Evolutionary conservation across 2,113 vertebrate genomes (phyloP), one percentile per base, ranked within the genome.

Genomic region (Tragulus kanchil): DNA sequence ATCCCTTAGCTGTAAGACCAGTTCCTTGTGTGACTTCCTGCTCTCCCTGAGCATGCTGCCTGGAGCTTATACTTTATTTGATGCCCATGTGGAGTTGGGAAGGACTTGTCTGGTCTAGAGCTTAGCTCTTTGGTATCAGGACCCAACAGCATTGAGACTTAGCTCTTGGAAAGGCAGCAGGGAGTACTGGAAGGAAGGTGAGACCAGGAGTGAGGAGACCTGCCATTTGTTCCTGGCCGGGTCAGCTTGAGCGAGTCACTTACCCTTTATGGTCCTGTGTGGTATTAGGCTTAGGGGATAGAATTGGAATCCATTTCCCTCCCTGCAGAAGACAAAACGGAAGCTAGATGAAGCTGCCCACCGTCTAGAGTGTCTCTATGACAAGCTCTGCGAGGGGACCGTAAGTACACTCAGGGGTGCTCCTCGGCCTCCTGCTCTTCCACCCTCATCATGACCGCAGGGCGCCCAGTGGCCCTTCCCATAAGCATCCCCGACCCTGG

Each of bases 311-410:
- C 84, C 88, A 3, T 97, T 97, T 97, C n/a, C 56, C 50, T 67
- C n/a, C 95, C 75, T 97, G 69, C 97, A 99, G 99, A 99, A 99
- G 99, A 99, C 99, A 0, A 99, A 99, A 97, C 98, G 99, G 96
- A 99, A 99, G 98, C 98, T 99, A 89, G 99, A 99, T 6, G 99
- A 99, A 3, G 99, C 98, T 0, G 91, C 98, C 48, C 99, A 99
- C 45, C 98, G 99, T 45, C 98, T 99, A 93, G 99, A 99, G 93
- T 98, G 97, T 97, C 98, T 99, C 10, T 99, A 99, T 2, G 99
- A 99, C 92, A 99, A 99, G 93, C 99, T 99, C 93, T 98, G 99
- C 0, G 99, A 99, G 82, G 99, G 99, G 90, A 95, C 97, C 19
- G 99, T 99, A 96, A 99, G 99, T 98, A 93, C 6, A 28, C 17